phyloP scores from a whole-genome alignment of 1,140 invertebrate genomes.

The Zaprionus davidi region DNA sequence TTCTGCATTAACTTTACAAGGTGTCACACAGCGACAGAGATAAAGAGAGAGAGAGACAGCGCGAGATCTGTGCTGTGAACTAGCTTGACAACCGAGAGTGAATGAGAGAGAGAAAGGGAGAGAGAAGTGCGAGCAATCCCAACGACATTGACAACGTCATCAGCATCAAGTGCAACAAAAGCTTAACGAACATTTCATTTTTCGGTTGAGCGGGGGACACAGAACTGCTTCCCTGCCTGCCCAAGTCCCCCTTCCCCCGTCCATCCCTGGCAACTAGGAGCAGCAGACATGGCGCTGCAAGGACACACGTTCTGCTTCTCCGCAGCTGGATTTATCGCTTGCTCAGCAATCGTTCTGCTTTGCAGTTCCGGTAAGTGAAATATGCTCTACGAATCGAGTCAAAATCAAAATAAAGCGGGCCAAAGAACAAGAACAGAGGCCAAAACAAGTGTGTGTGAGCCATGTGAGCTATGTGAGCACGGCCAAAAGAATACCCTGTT shows the following conservation, averaged over 20 bases:
- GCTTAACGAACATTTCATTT: constrained; percentile 9
- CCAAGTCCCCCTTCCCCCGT: background rate
- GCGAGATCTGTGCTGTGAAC: background rate
- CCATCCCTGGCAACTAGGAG: background rate
- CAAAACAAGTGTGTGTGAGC: constrained; percentile 6
- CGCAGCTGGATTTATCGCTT: constrained; percentile 82
- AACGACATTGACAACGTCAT: constrained; percentile 44
- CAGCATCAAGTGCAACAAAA: constrained; percentile 12
- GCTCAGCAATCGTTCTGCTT: constrained; percentile 84
- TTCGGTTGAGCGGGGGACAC: background rate
- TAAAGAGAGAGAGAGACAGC: background rate
- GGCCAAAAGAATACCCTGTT: constrained; percentile 4
- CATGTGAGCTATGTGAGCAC: background rate
- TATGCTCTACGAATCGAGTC: constrained; percentile 56
- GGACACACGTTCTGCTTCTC: constrained; percentile 73
- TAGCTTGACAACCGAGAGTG: background rate
- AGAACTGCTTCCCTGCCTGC: background rate
- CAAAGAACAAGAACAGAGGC: constrained; percentile 9
- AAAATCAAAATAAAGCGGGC: constrained; percentile 21
- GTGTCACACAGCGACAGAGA: background rate
- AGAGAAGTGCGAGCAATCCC: constrained; percentile 1
- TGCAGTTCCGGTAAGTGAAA: constrained; percentile 84
- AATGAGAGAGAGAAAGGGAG: background rate
- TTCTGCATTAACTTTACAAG: constrained; percentile 38
- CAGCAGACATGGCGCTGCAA: constrained; percentile 63